These are phyloP conservation scores for Pogonus chalceus DNA, from an alignment of 1,140 invertebrate species.

Conservation along the genomic window DNA sequence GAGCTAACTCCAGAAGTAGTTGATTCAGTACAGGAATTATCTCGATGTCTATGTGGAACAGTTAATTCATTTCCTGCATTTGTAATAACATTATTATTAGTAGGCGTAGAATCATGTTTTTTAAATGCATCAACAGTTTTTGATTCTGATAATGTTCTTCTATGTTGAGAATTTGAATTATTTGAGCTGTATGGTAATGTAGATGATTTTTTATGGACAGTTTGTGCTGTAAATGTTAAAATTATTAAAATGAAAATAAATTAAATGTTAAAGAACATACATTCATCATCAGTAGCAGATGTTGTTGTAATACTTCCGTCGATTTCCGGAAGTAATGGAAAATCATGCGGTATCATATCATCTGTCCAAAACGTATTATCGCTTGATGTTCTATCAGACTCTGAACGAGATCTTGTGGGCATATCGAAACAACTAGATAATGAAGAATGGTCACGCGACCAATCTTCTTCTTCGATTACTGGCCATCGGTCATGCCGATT, in stretches of 20 bases:
- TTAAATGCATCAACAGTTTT: conserved; percentile 42
- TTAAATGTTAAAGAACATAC: conserved; percentile 9
- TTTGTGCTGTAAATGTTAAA: conserved; percentile 10
- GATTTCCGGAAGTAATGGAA: conserved; percentile 6
- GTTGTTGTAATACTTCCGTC: background rate
- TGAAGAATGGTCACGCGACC: conserved; percentile 16
- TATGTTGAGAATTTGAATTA: conserved; percentile 38
- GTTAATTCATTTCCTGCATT: conserved; percentile 29
- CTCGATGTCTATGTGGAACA: conserved; percentile 37
- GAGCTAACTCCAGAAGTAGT: conserved; percentile 70
- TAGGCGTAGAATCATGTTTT: background rate
- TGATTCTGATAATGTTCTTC: conserved; percentile 51
- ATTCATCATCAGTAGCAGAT: conserved; percentile 16
- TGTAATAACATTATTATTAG: background rate
- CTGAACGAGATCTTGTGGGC: conserved; percentile 5
- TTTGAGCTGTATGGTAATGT: conserved; percentile 42
- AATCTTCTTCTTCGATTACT: conserved; percentile 58
- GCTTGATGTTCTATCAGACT: conserved; percentile 16
- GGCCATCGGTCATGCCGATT: conserved; percentile 76
- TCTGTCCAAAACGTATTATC: conserved; percentile 13
- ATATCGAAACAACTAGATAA: background rate
- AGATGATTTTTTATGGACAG: conserved; percentile 37
- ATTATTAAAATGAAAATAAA: conserved; percentile 9
- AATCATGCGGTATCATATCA: conserved; percentile 11
- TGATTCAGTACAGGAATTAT: conserved; percentile 54